phyloP scores from a whole-genome alignment of 2,113 vertebrate genomes.

The Fregata magnificens region DNA sequence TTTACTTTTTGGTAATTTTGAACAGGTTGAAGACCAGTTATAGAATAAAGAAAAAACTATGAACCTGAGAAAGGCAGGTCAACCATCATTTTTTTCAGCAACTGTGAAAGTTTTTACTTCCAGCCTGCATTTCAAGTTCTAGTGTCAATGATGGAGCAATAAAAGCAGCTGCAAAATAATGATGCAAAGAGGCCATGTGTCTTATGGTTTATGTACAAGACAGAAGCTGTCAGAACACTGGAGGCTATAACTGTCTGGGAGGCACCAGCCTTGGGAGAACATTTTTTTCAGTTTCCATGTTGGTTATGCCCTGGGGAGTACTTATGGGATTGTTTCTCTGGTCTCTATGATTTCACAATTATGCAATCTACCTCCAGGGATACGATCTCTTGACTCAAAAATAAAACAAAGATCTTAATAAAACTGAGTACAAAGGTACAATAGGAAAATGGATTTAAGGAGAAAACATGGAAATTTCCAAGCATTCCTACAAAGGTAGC shows the following conservation, averaged over 20 bases:
- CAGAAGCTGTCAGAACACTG: constrained; percentile 14
- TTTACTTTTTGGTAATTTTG: neutral
- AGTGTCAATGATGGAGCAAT: constrained; percentile 4
- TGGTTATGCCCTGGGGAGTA: neutral
- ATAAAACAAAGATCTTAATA: neutral
- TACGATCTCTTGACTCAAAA: neutral
- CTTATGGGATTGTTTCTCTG: constrained; percentile 4
- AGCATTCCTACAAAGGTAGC: neutral
- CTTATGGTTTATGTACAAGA: constrained; percentile 38
- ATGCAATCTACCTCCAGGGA: neutral
- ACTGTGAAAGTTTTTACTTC: neutral
- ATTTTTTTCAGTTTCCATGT: neutral
- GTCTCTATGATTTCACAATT: constrained; percentile 43
- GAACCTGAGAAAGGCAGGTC: neutral
- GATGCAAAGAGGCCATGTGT: neutral
- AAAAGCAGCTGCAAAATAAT: constrained; percentile 32
- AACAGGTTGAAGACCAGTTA: neutral
- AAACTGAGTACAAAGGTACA: neutral
- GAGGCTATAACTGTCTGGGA: neutral
- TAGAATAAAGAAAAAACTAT: neutral
- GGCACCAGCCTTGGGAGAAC: neutral
- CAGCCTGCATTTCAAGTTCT: neutral
- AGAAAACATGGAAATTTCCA: neutral
- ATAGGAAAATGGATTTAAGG: neutral
- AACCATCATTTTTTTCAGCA: neutral